Conservation (phyloP, 1,140 invertebrate species). For the Cephus cinctus region DNA sequence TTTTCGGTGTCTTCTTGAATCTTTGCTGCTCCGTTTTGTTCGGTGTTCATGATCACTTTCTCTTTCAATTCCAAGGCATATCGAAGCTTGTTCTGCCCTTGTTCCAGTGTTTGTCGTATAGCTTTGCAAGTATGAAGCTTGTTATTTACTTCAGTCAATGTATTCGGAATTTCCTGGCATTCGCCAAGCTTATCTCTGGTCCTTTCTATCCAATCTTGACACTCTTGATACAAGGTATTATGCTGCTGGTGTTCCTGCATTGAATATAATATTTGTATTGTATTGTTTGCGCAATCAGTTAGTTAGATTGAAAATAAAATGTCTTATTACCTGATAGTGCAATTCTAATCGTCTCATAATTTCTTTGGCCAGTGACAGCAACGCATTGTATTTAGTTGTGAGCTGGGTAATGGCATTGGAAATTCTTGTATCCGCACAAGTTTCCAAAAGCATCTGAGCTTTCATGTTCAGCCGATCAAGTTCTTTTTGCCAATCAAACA, state of each 20-base stretch:
- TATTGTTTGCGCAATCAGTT: slow-evolving; percentile 8
- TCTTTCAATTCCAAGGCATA: slow-evolving; percentile 90
- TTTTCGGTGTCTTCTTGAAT: slow-evolving; percentile 89
- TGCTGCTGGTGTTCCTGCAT: slow-evolving; percentile 82
- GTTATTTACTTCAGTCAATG: slow-evolving; percentile 76
- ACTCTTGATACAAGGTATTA: slow-evolving; percentile 85
- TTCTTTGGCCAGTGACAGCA: slow-evolving; percentile 90
- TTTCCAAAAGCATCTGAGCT: slow-evolving; percentile 86
- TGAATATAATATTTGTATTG: slow-evolving; percentile 17
- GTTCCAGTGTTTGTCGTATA: slow-evolving; percentile 81
- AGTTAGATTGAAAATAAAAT: slow-evolving; percentile 18
- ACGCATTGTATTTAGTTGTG: slow-evolving; percentile 90
- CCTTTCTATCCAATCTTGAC: slow-evolving; percentile 86
- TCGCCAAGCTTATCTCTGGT: slow-evolving; percentile 80
- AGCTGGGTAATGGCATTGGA: slow-evolving; percentile 92
- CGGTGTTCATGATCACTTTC: slow-evolving; percentile 88
- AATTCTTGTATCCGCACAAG: slow-evolving; percentile 88
- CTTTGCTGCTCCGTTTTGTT: slow-evolving; percentile 79
- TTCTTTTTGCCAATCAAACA: slow-evolving; percentile 93
- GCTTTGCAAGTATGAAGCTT: slow-evolving; percentile 82
- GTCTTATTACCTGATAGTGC: slow-evolving; percentile 72
- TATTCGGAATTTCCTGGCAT: slow-evolving; percentile 74
- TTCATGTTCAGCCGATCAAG: slow-evolving; percentile 89
- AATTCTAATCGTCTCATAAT: slow-evolving; percentile 87
- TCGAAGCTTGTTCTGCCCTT: slow-evolving; percentile 86